Evolutionary conservation across 2,888 invertebrate genomes (phyloP).

Genomic region (Blastobasis adustella): DNA sequence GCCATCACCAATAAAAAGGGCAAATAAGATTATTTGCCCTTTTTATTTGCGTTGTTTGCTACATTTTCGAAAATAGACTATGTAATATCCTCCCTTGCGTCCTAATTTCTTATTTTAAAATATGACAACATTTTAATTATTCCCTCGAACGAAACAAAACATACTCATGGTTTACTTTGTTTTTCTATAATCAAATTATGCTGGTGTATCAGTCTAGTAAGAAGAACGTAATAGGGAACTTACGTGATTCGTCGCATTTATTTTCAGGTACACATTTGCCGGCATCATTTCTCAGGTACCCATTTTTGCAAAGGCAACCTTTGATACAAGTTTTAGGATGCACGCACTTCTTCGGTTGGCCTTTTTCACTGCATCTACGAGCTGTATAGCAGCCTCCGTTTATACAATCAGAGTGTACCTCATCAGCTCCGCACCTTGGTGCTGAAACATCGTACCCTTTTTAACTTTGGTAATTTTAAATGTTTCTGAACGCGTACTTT

Average conservation of each 20-base stretch:
- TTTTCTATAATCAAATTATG: neutral
- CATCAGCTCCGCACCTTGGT: slow-evolving; percentile 14
- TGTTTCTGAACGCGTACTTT: too few relatives aligned
- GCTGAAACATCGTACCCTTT: slow-evolving; percentile 9
- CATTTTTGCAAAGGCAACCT: slow-evolving; percentile 13
- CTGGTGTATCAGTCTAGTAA: neutral
- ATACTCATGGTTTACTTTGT: neutral
- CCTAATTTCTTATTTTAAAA: neutral
- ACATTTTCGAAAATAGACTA: neutral
- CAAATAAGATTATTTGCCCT: too few relatives aligned
- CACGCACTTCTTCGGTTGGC: slow-evolving; percentile 11
- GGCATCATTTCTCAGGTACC: slow-evolving; percentile 7
- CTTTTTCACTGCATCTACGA: slow-evolving; percentile 7
- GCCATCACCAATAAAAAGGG: neutral
- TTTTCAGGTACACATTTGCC: slow-evolving; percentile 9
- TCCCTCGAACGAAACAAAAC: neutral
- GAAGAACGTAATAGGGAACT: neutral
- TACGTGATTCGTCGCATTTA: slow-evolving; percentile 4
- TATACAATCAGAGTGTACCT: slow-evolving; percentile 16
- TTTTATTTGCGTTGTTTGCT: too few relatives aligned
- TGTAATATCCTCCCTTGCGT: neutral
- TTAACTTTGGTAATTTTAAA: neutral
- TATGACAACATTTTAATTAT: neutral
- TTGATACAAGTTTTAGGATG: slow-evolving; percentile 8
- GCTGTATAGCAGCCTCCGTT: slow-evolving; percentile 19